These are phyloP conservation scores for Noctilio leporinus DNA, from an alignment of 2,113 vertebrate genomes.

Conservation along the genomic window DNA sequence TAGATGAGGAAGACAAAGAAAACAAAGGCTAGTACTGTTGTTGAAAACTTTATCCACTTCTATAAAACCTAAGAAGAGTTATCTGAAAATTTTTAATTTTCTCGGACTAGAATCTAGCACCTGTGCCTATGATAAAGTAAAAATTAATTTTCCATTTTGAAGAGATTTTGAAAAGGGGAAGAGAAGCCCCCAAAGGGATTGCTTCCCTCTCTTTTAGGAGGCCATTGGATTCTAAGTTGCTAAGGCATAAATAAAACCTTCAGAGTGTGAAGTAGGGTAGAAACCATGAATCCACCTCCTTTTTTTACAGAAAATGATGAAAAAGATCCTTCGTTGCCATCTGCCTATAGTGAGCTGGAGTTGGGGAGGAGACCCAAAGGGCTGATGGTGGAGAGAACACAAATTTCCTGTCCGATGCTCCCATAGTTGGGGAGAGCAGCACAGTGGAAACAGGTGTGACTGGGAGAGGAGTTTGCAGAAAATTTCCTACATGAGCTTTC, in stretches of 20 bases:
- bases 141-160: neutral
- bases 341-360: accelerated
- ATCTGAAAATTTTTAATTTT: neutral
- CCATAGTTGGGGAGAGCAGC: accelerated
- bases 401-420: neutral
- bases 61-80: neutral
- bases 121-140: neutral
- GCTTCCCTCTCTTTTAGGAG: neutral
- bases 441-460: neutral
- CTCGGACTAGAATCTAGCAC: neutral
- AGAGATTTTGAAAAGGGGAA: neutral
- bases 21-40: neutral
- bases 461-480: no score
- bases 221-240: neutral
- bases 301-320: neutral
- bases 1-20: neutral
- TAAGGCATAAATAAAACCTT: neutral
- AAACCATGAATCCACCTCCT: neutral
- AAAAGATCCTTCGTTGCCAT: neutral
- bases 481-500: no score
- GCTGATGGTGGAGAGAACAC: neutral
- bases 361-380: no score
- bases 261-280: neutral
- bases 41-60: neutral
- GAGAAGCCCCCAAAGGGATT: accelerated